Conservation (phyloP, 2,113 vertebrate species). For the Amazona guildingii region DNA sequence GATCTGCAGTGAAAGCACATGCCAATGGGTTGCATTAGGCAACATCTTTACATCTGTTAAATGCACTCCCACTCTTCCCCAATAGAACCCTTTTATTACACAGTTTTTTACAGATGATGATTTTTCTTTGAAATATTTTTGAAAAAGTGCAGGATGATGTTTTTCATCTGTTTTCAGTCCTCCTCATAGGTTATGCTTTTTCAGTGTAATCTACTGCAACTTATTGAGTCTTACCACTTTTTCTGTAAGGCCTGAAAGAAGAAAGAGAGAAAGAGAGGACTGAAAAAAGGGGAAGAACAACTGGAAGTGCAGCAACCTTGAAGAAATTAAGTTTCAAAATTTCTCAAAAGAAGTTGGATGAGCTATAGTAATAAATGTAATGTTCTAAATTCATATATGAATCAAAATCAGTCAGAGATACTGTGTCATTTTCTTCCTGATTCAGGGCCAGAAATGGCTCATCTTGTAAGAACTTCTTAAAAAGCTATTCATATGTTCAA, state of each 20-base stretch:
- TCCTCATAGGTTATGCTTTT: neutral
- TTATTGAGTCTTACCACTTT: neutral
- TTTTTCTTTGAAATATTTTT: neutral
- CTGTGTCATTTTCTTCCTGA: neutral
- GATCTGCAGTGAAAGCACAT: neutral
- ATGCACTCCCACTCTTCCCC: neutral
- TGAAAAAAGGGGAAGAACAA: neutral
- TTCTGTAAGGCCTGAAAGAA: neutral
- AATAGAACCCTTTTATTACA: accelerated
- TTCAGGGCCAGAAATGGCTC: neutral
- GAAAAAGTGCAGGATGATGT: accelerated
- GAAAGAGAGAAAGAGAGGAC: neutral
- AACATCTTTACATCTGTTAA: neutral
- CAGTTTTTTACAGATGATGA: neutral
- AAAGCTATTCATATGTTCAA: neutral
- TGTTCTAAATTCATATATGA: neutral
- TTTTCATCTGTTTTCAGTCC: neutral
- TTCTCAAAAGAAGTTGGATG: neutral
- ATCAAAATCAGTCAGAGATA: neutral
- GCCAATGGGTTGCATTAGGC: neutral
- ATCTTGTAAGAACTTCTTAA: neutral
- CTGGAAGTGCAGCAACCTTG: neutral
- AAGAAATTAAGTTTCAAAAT: neutral
- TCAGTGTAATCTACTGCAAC: neutral
- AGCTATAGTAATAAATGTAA: neutral